phyloP scores from a whole-genome alignment of 2,797 vertebrate species.

The Crypturellus tataupa region DNA sequence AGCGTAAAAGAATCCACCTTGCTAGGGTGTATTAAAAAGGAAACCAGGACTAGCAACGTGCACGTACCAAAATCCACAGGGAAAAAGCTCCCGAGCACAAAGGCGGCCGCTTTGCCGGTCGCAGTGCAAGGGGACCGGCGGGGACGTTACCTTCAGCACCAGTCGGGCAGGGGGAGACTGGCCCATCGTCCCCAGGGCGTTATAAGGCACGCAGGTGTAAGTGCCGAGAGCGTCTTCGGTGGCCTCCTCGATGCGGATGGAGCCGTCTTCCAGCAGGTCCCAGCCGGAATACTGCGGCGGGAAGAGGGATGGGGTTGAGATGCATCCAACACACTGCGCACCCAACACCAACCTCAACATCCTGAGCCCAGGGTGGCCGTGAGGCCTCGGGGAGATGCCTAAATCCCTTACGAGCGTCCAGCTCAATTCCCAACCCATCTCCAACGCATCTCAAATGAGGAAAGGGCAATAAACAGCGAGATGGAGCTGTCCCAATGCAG shows the following conservation, averaged over 20 bases:
- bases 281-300: conserved; percentile 90
- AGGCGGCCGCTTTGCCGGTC: accelerated
- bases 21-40: not conserved
- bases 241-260: conserved; percentile 96
- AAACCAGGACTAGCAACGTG: accelerated
- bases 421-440: not conserved
- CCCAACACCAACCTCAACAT: not conserved
- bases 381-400: accelerated
- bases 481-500: not conserved
- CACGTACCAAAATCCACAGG: accelerated
- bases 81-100: not conserved
- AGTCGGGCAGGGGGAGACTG: conserved; percentile 97
- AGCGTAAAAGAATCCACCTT: not conserved
- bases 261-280: conserved; percentile 96
- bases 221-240: conserved; percentile 99
- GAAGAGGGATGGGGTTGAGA: not conserved
- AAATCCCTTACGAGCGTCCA: not conserved
- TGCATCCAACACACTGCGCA: not conserved
- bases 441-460: not conserved
- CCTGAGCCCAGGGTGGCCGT: accelerated
- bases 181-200: conserved; percentile 98
- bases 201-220: conserved; percentile 99
- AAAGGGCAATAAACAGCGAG: accelerated
- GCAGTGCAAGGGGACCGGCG: not conserved
- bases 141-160: conserved; percentile 94